These are phyloP conservation scores for Chloroceryle inda DNA, from an alignment of 2,797 vertebrate genomes.

Conservation along the genomic window DNA sequence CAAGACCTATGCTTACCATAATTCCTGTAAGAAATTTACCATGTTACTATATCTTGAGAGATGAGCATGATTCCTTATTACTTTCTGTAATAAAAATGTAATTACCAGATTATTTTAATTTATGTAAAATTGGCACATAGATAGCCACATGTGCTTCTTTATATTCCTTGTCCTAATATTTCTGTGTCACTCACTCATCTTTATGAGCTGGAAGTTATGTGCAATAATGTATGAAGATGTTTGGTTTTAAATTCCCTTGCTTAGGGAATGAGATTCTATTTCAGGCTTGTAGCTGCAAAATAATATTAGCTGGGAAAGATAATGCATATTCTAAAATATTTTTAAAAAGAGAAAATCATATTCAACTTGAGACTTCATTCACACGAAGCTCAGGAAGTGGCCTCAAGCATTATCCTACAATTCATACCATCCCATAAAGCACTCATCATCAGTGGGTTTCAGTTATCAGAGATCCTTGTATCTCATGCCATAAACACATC, in stretches of 20 bases:
- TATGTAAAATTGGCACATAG: neutral
- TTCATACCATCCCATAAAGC: neutral
- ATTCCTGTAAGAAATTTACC: neutral
- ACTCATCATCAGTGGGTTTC: neutral
- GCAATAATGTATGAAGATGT: neutral
- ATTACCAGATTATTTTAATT: neutral
- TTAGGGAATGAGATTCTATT: neutral
- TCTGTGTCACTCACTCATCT: neutral
- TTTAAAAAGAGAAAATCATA: neutral
- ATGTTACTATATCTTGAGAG: neutral
- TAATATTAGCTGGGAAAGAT: neutral
- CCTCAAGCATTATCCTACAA: neutral
- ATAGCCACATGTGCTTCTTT: neutral
- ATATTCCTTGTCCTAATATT: neutral
- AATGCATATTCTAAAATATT: neutral
- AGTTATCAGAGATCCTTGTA: neutral
- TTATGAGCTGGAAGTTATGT: neutral
- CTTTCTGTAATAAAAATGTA: neutral
- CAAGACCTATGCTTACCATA: neutral
- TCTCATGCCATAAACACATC: neutral
- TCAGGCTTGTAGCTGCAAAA: neutral
- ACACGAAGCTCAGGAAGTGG: neutral
- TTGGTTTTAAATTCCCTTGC: neutral
- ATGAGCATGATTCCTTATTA: neutral
- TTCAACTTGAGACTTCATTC: neutral